Conservation (phyloP, 1,140 invertebrate species). For the Anadara kagoshimensis region DNA sequence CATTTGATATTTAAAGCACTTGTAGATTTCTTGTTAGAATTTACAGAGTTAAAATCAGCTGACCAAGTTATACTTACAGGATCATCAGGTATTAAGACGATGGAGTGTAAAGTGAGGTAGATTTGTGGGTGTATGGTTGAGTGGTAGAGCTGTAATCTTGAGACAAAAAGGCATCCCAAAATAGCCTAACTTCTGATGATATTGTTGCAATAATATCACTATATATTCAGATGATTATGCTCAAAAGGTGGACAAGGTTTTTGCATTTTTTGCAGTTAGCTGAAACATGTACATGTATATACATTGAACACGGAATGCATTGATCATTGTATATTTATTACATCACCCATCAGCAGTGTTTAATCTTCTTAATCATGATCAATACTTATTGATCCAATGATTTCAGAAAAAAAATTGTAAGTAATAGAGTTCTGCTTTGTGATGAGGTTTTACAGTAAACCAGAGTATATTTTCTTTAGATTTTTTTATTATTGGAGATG, state of each 20-base stretch:
- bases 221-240: no score
- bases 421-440: no score
- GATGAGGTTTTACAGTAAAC: no score
- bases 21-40: slow-evolving; percentile 51
- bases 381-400: no score
- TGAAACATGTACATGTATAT: no score
- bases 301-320: no score
- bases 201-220: neutral
- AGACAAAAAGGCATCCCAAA: neutral
- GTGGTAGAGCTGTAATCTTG: neutral
- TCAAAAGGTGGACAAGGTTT: neutral
- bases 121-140: neutral
- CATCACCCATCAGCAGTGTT: no score
- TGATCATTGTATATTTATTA: no score
- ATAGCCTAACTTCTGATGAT: neutral
- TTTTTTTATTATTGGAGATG: no score
- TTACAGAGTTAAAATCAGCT: slow-evolving; percentile 48
- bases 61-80: slow-evolving; percentile 56
- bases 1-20: slow-evolving; percentile 53
- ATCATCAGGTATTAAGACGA: slow-evolving; percentile 50
- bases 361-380: no score
- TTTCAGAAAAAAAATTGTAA: no score
- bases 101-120: neutral
- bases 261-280: neutral
- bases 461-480: no score